Percentiles rank a stretch among this genome's conserved stretches.
Evolutionary conservation across 2,888 invertebrate species (phyloP).

Genomic region (Cecidostiba fungosa): DNA sequence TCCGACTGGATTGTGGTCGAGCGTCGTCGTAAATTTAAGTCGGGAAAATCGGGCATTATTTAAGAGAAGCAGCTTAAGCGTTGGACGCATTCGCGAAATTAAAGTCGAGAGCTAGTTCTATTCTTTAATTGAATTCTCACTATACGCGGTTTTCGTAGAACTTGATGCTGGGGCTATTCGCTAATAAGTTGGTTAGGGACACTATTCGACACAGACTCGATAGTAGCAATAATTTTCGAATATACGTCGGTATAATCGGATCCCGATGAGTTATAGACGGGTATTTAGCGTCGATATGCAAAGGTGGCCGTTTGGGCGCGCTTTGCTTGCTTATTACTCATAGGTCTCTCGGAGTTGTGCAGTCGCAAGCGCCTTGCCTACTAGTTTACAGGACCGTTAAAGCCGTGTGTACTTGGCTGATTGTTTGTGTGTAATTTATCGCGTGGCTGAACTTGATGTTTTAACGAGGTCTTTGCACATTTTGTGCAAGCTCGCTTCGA

Average conservation of each 20-base stretch:
- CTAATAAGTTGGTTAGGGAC: not conserved
- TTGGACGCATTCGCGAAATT: not conserved
- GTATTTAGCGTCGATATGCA: not conserved
- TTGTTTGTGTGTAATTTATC: not conserved
- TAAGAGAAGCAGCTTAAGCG: constrained; percentile 8
- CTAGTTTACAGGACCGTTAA: not conserved
- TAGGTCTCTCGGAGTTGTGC: not conserved
- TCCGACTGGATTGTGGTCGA: constrained; percentile 14
- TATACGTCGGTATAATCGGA: not conserved
- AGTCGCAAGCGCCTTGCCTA: not conserved
- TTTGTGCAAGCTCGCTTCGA: not conserved
- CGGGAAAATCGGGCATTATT: constrained; percentile 41
- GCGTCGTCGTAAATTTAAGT: constrained; percentile 45
- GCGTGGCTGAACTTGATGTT: constrained; percentile 12
- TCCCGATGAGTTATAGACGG: not conserved
- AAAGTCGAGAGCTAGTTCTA: not conserved
- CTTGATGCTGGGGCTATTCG: too few species aligned
- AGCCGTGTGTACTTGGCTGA: not conserved
- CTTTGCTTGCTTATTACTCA: not conserved
- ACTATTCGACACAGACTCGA: too few species aligned
- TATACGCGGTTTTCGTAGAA: too few species aligned
- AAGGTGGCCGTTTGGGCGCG: not conserved
- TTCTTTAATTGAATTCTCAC: not conserved
- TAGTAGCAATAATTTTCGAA: not conserved
- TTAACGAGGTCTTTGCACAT: not conserved